Conservation (phyloP, 2,888 invertebrate species). For the Platypus cylindrus region DNA sequence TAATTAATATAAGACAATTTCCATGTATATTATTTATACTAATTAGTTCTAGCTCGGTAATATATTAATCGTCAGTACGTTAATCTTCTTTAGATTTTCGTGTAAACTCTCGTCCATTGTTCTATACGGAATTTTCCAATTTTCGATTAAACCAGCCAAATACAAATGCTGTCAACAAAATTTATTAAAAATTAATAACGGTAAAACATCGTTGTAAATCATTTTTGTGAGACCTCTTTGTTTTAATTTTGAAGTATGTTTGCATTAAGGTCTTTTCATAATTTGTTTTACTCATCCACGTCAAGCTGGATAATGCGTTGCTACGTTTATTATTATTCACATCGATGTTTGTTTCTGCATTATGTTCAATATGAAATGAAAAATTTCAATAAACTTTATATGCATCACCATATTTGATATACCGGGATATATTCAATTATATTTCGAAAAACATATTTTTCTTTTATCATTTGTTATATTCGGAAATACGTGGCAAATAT, state of each 20-base stretch:
- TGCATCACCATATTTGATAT: too few relatives aligned
- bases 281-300: constrained; percentile 1
- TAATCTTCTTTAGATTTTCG: constrained; percentile 8
- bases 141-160: constrained; percentile 12
- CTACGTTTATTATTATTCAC: too few relatives aligned
- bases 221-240: constrained; percentile 7
- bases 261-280: background rate
- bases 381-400: too few relatives aligned
- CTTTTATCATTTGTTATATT: too few relatives aligned
- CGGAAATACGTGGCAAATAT: too few relatives aligned
- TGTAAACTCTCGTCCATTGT: constrained; percentile 12
- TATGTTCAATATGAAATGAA: too few relatives aligned
- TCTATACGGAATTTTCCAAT: constrained; percentile 11
- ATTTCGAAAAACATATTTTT: too few relatives aligned
- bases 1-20: constrained; percentile 12
- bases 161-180: constrained; percentile 13
- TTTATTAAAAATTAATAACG: constrained; percentile 14
- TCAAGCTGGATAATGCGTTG: too few relatives aligned
- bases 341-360: too few relatives aligned
- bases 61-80: constrained; percentile 12
- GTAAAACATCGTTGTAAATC: constrained; percentile 9
- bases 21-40: constrained; percentile 5
- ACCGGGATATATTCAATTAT: too few relatives aligned
- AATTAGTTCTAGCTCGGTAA: constrained; percentile 13
- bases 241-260: constrained; percentile 6